Base-by-base conservation (phyloP, 2,888 invertebrate genomes). In the Drosophila sordidula region DNA sequence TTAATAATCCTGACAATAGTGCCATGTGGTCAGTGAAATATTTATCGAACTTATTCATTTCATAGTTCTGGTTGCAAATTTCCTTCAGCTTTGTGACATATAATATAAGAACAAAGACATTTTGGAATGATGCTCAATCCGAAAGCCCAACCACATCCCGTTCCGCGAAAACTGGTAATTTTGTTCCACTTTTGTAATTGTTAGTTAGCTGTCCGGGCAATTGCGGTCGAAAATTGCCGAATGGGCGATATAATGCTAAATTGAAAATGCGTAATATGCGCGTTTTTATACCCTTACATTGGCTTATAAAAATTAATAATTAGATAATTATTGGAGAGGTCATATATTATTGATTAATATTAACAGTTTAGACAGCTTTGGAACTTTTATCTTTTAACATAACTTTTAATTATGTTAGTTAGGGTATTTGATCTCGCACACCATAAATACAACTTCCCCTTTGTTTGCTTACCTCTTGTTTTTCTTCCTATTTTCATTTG, bases 31-130 rank as follows among this genome's bases (percentile, higher is more conserved):
- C 61, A 14, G n/a, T 4, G 0, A 26, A 34, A 1, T 14, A 25
- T 58, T 59, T 36, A 18, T 61, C 9, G 25, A 34, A 36, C 29
- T 36, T 49, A 49, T 62, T 29, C 34, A 42, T 62, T 61, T 49
- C 61, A 50, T 62, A 50, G 49, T 42, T 61, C 47, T 63, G 2
- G 22, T 14, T 12, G 2, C n/a, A 16, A 34, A 18, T 18, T 12
- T 12, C n/a, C 14, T 8, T 12, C 6, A 9, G 26, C 8, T 26
- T 59, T 56, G 44, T 44, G 36, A 29, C n/a, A n/a, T n/a, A 14
- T 32, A 14, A 39, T 41, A 12, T 32, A 47, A 47, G 41, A 42
- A 42, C 22, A 54, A 54, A 54, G 42, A 16, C 14, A 42, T 42
- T 42, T 3, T 14, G 14, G 11, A 42, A 18, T n/a, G n/a, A 41